phyloP scores from a whole-genome alignment of 1,140 invertebrate species.

The Micrasema minimum region DNA sequence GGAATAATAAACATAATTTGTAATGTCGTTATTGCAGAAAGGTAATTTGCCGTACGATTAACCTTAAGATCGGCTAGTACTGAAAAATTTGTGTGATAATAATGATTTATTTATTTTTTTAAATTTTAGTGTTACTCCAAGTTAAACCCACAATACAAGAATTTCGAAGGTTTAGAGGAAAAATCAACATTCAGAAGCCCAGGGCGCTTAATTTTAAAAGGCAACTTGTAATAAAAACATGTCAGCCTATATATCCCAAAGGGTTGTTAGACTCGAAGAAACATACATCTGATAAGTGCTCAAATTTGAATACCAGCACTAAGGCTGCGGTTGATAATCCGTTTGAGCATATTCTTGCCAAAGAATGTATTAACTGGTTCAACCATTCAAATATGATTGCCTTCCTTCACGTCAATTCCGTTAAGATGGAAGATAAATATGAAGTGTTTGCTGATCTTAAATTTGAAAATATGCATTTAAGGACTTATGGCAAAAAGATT shows the following conservation, averaged over 20 bases:
- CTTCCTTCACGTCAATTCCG: constrained; percentile 77
- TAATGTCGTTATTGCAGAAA: too few species aligned
- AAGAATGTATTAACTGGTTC: constrained; percentile 75
- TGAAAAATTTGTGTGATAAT: too few species aligned
- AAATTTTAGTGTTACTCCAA: constrained; percentile 59
- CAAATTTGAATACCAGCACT: constrained; percentile 37
- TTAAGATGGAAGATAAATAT: constrained; percentile 69
- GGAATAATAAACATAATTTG: too few species aligned
- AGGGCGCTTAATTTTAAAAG: constrained; percentile 73
- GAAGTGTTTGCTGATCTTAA: constrained; percentile 70
- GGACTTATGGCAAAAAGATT: constrained; percentile 71
- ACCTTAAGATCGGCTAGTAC: too few species aligned
- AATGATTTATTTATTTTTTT: too few species aligned
- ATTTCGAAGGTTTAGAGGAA: constrained; percentile 73
- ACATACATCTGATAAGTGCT: constrained; percentile 48
- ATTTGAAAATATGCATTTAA: constrained; percentile 74
- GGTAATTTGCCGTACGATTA: too few species aligned
- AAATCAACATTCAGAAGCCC: constrained; percentile 81
- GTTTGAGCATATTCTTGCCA: constrained; percentile 75
- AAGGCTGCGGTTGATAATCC: constrained; percentile 67
- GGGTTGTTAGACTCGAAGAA: too few species aligned
- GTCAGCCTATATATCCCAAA: constrained; percentile 69
- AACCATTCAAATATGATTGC: constrained; percentile 76
- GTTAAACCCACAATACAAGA: constrained; percentile 63
- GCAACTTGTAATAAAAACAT: constrained; percentile 70